These are phyloP conservation scores for Lasioglossum pauxillum DNA, from an alignment of 2,888 invertebrate genomes.

Conservation along the genomic window DNA sequence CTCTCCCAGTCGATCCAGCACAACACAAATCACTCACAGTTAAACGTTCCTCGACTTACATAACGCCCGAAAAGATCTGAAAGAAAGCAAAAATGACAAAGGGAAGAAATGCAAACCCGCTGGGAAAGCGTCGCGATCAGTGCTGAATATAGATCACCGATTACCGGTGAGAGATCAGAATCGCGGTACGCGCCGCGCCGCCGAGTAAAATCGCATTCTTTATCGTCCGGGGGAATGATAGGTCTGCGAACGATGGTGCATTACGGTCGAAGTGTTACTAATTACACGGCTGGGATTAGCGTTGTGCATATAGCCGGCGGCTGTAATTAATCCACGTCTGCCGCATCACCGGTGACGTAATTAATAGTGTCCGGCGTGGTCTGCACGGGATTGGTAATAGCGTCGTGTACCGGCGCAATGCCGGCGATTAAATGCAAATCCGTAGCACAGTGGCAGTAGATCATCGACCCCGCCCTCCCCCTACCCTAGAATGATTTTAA, in stretches of 20 bases:
- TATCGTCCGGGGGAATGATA: constrained; percentile 19
- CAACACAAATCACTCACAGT: not conserved
- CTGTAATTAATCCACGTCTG: constrained; percentile 43
- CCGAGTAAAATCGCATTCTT: not conserved
- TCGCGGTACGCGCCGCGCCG: not conserved
- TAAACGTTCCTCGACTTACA: not conserved
- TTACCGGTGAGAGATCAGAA: not conserved
- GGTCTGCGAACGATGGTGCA: not conserved
- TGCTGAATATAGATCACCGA: constrained; percentile 1
- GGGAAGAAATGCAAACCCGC: not conserved
- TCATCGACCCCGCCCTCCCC: not conserved
- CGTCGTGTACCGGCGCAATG: constrained; percentile 15
- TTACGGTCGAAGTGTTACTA: constrained; percentile 47
- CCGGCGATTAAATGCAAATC: constrained; percentile 50
- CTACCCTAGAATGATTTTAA: not conserved
- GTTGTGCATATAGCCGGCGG: constrained; percentile 31
- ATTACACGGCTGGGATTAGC: constrained; percentile 38
- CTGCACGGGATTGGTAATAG: constrained; percentile 15
- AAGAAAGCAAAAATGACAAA: not conserved
- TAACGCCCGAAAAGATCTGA: not conserved
- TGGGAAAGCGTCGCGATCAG: not conserved
- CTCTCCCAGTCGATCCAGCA: no score
- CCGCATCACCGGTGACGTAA: constrained; percentile 19
- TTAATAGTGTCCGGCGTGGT: constrained; percentile 27
- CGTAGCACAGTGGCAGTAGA: not conserved